Evolutionary conservation across 92 coral and sea anemone species (phyloP), one percentile per base, ranked within the genome.

Genomic region (Epizoanthus rinbou): DNA sequence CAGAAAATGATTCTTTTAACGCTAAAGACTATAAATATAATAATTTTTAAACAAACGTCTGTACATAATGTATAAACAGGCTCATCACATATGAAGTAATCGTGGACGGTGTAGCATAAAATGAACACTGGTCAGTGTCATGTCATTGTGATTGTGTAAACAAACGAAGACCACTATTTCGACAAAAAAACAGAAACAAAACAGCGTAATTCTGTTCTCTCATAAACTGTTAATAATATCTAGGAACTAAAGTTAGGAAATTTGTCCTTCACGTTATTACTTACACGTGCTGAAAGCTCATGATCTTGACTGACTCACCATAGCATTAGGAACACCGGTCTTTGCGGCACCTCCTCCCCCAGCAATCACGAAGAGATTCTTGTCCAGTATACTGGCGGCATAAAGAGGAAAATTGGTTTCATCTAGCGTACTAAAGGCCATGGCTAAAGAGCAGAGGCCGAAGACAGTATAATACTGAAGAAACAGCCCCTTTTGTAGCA

Each of bases 281-380:
- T 62, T 50, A n/a, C 60, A 37, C 35, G 72, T 33, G 63, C 35
- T 75, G 79, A 75, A 74, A 52, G 57, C 64, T 62, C 66, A 63
- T 35, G 60, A 73, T 6, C 83, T 57, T 35, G 88, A 0, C 11
- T 39, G 13, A 65, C 91, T 64, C 59, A 92, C 99, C 99, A 97
- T 71, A 23, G 98, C 98, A 64, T 97, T 97, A 56, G 99, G 99
- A n/a, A 97, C 99, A 2, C 99, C 99, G 72, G 99, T 97, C 54
- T 94, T 94, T 0, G 99, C 98, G 0, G 99, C 86, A 0, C 99
- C 99, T 8, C 99, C 99, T 4, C 99, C 99, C 5, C 99, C 99
- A 11, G 95, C 99, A 43, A 97, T 84, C 25, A 90, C 73, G 81
- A 97, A 91, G 85, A 88, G 94, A 60, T 88, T 95, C 45, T 86